Percentiles rank a stretch among this genome's conserved stretches.
Evolutionary conservation across 30 jellyfish, hydroid and myxozoan species (phyloP).

Genomic region (Catostylus mosaicus): DNA sequence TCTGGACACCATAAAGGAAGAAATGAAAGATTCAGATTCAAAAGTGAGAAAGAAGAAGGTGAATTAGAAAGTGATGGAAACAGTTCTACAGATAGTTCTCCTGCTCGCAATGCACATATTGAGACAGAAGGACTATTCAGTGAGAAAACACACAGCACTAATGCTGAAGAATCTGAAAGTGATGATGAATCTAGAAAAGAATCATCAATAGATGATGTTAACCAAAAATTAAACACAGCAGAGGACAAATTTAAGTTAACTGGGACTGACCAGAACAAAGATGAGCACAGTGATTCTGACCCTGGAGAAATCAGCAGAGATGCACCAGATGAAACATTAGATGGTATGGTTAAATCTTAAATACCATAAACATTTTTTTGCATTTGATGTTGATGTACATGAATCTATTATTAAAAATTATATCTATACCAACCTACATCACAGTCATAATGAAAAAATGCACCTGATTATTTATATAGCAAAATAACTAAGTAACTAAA

Average conservation of each 20-base stretch:
- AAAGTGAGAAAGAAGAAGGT: constrained; percentile 54
- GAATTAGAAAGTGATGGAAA: constrained; percentile 63
- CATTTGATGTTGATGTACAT: too few species aligned
- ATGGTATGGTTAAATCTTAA: background rate
- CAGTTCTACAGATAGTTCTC: constrained; percentile 43
- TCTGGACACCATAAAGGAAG: background rate
- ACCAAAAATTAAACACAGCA: background rate
- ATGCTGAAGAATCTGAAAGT: background rate
- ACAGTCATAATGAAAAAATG: too few species aligned
- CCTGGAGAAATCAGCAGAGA: constrained; percentile 51
- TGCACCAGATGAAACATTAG: constrained; percentile 48
- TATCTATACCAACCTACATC: too few species aligned
- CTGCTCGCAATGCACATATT: constrained; percentile 5
- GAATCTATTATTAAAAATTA: too few species aligned
- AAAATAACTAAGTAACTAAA: too few species aligned
- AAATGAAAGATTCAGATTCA: constrained; percentile 7
- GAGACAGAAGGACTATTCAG: constrained; percentile 36
- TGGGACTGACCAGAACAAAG: background rate
- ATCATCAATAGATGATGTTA: background rate
- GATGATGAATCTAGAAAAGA: background rate
- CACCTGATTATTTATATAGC: too few species aligned
- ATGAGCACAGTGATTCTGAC: background rate
- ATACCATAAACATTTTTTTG: too few species aligned
- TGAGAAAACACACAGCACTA: constrained; percentile 29
- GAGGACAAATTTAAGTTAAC: background rate